Evolutionary conservation across 2,888 invertebrate species (phyloP).

Genomic region (Unio delphinus): DNA sequence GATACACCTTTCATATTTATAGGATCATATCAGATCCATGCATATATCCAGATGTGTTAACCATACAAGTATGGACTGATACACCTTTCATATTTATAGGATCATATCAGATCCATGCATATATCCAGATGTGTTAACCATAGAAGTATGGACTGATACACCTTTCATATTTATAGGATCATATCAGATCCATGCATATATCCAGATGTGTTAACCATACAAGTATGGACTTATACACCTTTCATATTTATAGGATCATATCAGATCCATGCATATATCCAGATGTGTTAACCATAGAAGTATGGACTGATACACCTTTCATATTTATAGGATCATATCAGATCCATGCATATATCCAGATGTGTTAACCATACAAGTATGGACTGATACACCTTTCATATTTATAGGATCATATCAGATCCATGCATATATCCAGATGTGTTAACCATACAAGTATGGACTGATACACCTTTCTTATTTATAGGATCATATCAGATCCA

Average conservation of each 20-base stretch:
- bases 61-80: background rate
- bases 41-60: background rate
- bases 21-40: conserved; percentile 62
- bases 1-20: conserved; percentile 65
- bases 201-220: background rate
- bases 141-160: background rate
- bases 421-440: background rate
- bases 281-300: background rate
- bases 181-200: background rate
- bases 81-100: conserved; percentile 71
- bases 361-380: background rate
- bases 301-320: background rate
- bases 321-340: conserved; percentile 72
- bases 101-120: conserved; percentile 37
- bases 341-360: background rate
- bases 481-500: conserved; percentile 62
- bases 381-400: conserved; percentile 30
- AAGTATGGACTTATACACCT: background rate
- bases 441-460: background rate
- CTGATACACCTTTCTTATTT: conserved; percentile 64
- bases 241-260: conserved; percentile 72
- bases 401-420: conserved; percentile 71
- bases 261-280: background rate
- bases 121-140: background rate
- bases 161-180: conserved; percentile 72